Evolutionary conservation across 1,140 invertebrate genomes (phyloP), one percentile per base, ranked within the genome.

Genomic region (Neodiprion fabricii): DNA sequence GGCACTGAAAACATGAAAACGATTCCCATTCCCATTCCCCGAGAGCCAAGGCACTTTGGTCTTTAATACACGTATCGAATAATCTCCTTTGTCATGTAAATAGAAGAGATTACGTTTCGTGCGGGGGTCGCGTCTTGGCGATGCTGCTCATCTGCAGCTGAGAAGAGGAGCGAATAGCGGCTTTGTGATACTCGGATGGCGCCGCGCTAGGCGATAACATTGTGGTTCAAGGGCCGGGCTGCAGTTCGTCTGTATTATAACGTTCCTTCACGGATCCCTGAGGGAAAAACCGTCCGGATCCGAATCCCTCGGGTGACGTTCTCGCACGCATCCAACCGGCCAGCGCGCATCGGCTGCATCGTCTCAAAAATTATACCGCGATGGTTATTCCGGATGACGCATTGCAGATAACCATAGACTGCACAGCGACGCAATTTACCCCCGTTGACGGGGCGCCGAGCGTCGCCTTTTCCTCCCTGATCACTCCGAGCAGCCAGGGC

Each of bases 61-160:
- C 53, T 17, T 61, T 61, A 61, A 61, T 17, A 61, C 53, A 61
- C 53, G 53, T 61, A 61, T 61, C 53, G n/a, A 61, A 61, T 61
- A 61, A 61, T 61, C 53, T 61, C 53, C 53, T 61, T 61, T 61
- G 53, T 61, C 11, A 61, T 61, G 53, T 12, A 61, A 61, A 61
- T 61, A 61, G 53, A 61, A 61, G 53, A 61, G 53, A 61, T 61
- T 61, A 61, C 53, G 53, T 61, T 61, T 61, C 53, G 53, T 40
- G 28, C 28, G 28, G 28, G 28, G 28, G 28, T 40, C 28, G 28
- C 28, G 28, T 61, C 53, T 61, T 61, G 11, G 53, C 28, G 28
- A 40, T 61, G 53, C 53, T 61, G 53, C 11, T 40, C 28, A 40
- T 40, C 2, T 40, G 28, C 28, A 40, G 28, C 28, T 40, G 28